Evolutionary conservation across 2,888 invertebrate species (phyloP), one percentile per base, ranked within the genome.

Genomic region (Hypolimnas misippus): DNA sequence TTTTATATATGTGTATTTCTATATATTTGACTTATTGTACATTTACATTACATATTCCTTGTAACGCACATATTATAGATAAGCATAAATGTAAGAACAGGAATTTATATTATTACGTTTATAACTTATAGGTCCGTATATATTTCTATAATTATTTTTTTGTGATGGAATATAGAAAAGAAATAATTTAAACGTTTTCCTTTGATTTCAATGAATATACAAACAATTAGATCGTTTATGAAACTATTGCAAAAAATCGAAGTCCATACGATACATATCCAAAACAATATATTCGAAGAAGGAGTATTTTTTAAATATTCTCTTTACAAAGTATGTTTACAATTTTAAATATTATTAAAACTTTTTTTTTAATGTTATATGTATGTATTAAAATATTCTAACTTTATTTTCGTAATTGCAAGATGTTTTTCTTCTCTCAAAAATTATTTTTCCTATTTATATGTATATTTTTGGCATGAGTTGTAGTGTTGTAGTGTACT

Each of bases 1-100:
- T 78, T 78, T 69, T 68, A 60, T 70, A 68, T 62, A 49, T 60
- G 50, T 64, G 60, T 62, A 42, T 29, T 62, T 54, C 29, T 54
- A 61, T 59, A 63, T 65, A 59, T 57, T 57, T 35, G 52, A 65
- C 46, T 21, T 64, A 16, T 63, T 58, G 52, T 51, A 65, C 52
- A 35, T 56, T 55, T 56, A 38, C 53, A 46, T 50, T 29, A n/a
- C 14, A 12, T 49, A 25, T 19, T 44, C 12, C n/a, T n/a, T 49
- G 6, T 46, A 21, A 46, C 46, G 25, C 49, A 29, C 49, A 49
- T 21, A n/a, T 42, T 7, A 8, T 29, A 49, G 25, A 49, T 25
- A 14, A 14, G 29, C 25, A 33, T 61, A 33, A 51, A 33, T 50
- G 29, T 54, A 17, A 35, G 49, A 40, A 10, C 17, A 40, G 21